Percentiles rank a stretch among this genome's conserved stretches.
These are phyloP conservation scores for Struthio camelus DNA, from an alignment of 2,113 vertebrate species.

Conservation along the genomic window DNA sequence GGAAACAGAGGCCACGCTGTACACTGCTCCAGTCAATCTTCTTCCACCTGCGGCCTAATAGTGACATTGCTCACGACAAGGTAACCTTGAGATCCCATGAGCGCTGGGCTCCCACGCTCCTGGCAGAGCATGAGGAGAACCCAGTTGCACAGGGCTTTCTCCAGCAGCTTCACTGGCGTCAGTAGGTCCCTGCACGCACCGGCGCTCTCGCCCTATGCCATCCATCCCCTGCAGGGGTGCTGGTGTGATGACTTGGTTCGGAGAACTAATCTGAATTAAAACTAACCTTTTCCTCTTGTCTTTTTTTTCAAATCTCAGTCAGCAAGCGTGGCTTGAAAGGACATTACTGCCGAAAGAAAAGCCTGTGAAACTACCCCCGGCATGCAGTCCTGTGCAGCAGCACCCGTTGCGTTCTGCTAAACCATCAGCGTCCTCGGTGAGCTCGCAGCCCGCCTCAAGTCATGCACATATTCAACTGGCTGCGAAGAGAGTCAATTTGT, in stretches of 20 bases:
- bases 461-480: not conserved
- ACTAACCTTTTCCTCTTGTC: not conserved
- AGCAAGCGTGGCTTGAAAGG: not conserved
- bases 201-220: not conserved
- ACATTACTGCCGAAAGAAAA: not conserved
- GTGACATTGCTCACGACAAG: not conserved
- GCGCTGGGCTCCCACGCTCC: not conserved
- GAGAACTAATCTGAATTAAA: not conserved
- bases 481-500: not conserved
- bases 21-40: not conserved
- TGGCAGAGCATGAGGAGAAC: not conserved
- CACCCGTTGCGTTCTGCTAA: not conserved
- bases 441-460: not conserved
- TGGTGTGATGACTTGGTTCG: not conserved
- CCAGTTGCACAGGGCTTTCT: rapidly evolving
- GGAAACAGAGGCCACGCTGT: rapidly evolving
- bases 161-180: not conserved
- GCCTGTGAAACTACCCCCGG: not conserved
- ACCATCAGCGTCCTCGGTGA: not conserved
- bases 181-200: not conserved
- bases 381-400: not conserved
- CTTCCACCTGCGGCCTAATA: not conserved
- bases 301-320: not conserved
- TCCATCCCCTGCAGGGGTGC: rapidly evolving
- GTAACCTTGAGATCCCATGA: not conserved